phyloP scores from a whole-genome alignment of 2,113 vertebrate species.

The Crotalus helleri region DNA sequence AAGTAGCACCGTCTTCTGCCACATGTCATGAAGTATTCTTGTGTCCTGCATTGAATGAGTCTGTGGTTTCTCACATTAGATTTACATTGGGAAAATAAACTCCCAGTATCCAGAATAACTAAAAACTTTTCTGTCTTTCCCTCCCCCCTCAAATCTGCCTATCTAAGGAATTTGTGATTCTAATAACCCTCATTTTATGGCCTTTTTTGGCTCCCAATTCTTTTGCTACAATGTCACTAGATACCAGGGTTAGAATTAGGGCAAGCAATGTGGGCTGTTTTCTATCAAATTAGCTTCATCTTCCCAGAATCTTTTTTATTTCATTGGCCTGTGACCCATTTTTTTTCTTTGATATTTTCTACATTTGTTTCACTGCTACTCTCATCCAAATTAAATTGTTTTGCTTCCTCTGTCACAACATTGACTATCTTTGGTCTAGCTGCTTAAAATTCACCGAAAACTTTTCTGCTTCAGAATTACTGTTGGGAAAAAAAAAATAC shows the following conservation, averaged over 20 bases:
- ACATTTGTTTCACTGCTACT: background rate
- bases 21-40: background rate
- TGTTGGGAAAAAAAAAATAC: background rate
- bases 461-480: background rate
- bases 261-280: background rate
- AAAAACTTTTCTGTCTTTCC: background rate
- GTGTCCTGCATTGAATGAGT: background rate
- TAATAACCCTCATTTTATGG: background rate
- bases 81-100: background rate
- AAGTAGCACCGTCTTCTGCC: background rate
- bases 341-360: background rate
- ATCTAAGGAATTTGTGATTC: background rate
- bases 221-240: background rate
- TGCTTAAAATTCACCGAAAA: background rate
- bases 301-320: background rate
- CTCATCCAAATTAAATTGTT: background rate
- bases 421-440: background rate
- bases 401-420: background rate
- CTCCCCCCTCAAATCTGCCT: background rate
- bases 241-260: background rate
- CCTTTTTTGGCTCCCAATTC: background rate
- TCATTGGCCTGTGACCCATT: background rate
- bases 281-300: background rate
- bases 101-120: background rate
- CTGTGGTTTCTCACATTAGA: background rate